These are phyloP conservation scores for Ptychoptera albimana DNA, from an alignment of 2,888 invertebrate genomes.

Conservation along the genomic window DNA sequence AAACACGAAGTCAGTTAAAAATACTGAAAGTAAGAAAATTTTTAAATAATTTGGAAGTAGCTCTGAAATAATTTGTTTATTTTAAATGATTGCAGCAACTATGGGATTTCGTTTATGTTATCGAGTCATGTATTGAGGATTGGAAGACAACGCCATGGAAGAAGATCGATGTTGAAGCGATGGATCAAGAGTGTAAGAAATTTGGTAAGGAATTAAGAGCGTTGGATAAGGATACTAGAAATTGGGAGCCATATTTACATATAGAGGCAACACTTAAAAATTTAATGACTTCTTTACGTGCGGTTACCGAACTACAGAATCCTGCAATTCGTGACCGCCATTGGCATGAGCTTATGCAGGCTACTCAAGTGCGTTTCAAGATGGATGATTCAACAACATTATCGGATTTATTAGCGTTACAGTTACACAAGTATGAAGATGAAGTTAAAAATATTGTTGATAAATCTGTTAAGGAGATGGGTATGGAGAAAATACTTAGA, in stretches of 20 bases:
- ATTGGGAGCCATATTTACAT: constrained; percentile 62
- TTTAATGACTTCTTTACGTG: constrained; percentile 81
- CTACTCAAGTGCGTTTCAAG: constrained; percentile 54
- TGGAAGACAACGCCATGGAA: constrained; percentile 93
- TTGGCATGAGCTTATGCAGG: constrained; percentile 87
- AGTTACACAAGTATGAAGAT: constrained; percentile 85
- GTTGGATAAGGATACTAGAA: constrained; percentile 65
- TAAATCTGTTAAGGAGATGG: constrained; percentile 89
- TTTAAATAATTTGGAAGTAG: neutral
- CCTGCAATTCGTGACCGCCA: constrained; percentile 86
- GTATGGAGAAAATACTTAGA: constrained; percentile 86
- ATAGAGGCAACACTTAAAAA: constrained; percentile 76
- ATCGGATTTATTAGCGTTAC: constrained; percentile 69
- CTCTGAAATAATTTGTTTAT: neutral
- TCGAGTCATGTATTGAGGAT: constrained; percentile 66
- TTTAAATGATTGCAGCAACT: constrained; percentile 37
- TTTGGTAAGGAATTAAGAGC: constrained; percentile 70
- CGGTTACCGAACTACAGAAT: constrained; percentile 87
- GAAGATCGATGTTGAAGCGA: constrained; percentile 82
- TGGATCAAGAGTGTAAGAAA: constrained; percentile 90
- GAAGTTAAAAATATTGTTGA: constrained; percentile 92
- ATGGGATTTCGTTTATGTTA: constrained; percentile 80
- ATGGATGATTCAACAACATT: constrained; percentile 52
- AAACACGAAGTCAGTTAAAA: constrained; percentile 60
- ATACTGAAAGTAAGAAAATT: constrained; percentile 40